Percentiles rank a stretch among this genome's conserved stretches.
These are phyloP conservation scores for Cabera pusaria DNA, from an alignment of 2,888 invertebrate genomes.

Conservation along the genomic window DNA sequence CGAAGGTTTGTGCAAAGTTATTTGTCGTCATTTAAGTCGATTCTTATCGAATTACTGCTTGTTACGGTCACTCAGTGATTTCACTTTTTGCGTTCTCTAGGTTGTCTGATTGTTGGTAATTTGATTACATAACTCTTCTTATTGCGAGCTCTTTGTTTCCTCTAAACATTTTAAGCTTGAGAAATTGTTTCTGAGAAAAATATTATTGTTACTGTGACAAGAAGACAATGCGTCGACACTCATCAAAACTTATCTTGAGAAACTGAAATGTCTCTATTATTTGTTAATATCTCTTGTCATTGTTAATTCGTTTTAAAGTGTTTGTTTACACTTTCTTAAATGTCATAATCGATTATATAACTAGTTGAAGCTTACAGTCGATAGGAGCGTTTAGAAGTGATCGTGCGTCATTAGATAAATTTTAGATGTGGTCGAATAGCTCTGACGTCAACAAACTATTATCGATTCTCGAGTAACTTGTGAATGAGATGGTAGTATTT, in stretches of 20 bases:
- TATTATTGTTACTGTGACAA: constrained; percentile 23
- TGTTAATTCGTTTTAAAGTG: neutral
- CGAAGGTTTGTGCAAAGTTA: constrained; percentile 18
- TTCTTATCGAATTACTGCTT: constrained; percentile 45
- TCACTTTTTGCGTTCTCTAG: constrained; percentile 37
- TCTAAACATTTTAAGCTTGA: constrained; percentile 15
- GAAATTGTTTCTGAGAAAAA: constrained; percentile 21
- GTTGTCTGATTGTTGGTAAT: constrained; percentile 34
- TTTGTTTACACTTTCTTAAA: constrained; percentile 1
- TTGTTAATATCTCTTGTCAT: constrained; percentile 6
- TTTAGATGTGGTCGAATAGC: constrained; percentile 38
- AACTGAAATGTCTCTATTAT: constrained; percentile 13
- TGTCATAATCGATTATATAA: constrained; percentile 12
- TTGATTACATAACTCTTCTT: constrained; percentile 31
- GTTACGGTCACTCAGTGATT: constrained; percentile 41
- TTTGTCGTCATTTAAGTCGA: constrained; percentile 33
- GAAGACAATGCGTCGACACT: constrained; percentile 23
- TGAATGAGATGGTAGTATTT: constrained; percentile 20
- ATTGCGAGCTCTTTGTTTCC: constrained; percentile 21
- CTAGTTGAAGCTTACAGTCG: constrained; percentile 4
- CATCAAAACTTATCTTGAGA: constrained; percentile 18
- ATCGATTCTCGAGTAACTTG: constrained; percentile 25
- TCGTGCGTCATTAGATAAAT: constrained; percentile 44
- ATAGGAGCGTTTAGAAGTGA: constrained; percentile 5
- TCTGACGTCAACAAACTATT: constrained; percentile 38